Conservation (phyloP, 1,140 invertebrate genomes). For the Holotrichia oblita region DNA sequence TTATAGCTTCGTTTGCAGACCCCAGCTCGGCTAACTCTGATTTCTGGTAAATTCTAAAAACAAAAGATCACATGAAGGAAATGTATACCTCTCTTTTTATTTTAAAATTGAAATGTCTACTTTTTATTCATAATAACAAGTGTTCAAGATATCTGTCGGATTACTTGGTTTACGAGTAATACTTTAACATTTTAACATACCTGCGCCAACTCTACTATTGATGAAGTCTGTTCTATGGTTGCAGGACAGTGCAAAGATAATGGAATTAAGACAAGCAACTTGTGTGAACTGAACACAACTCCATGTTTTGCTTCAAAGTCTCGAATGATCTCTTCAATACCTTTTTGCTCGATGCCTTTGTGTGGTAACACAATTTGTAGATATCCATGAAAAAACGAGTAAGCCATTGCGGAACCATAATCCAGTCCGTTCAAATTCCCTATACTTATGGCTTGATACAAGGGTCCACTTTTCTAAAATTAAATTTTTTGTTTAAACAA, state of each 20-base stretch:
- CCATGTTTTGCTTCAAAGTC: constrained; percentile 63
- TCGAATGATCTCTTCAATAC: constrained; percentile 63
- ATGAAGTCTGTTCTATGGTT: constrained; percentile 59
- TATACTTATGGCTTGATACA: constrained; percentile 25
- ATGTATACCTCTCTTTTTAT: too few relatives aligned
- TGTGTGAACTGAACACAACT: constrained; percentile 65
- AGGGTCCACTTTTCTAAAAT: constrained; percentile 25
- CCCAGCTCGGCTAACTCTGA: constrained; percentile 66
- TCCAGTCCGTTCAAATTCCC: constrained; percentile 55
- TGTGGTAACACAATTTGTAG: constrained; percentile 67
- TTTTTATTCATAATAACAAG: too few relatives aligned
- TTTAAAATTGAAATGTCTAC: too few relatives aligned
- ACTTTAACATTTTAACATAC: not conserved
- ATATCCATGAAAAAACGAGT: constrained; percentile 72
- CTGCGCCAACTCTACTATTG: constrained; percentile 49
- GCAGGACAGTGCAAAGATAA: constrained; percentile 67
- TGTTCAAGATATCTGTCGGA: too few relatives aligned
- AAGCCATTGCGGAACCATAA: constrained; percentile 72
- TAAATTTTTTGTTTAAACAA: not conserved
- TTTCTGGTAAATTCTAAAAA: constrained; percentile 63
- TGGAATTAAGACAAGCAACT: constrained; percentile 70
- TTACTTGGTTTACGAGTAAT: too few relatives aligned
- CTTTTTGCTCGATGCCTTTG: constrained; percentile 61
- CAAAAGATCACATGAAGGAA: constrained; percentile 20
- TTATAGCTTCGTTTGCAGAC: constrained; percentile 65